Percentiles rank a stretch among this genome's conserved stretches.
phyloP scores from a whole-genome alignment of 2,888 invertebrate genomes.

The Temnothorax unifasciatus region DNA sequence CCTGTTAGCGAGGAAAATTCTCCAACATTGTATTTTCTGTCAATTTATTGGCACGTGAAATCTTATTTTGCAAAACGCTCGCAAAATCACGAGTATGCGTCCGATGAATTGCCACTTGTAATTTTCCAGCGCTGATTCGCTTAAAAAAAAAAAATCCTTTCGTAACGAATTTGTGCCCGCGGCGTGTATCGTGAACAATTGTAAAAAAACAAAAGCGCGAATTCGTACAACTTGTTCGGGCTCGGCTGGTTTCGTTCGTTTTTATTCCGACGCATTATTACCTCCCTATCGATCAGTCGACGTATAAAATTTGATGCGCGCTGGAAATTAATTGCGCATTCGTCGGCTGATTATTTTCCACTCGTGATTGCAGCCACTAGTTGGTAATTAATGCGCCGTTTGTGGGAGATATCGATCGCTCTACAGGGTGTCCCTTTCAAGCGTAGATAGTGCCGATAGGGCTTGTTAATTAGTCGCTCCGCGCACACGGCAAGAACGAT shows the following conservation, averaged over 20 bases:
- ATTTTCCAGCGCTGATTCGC: constrained; percentile 38
- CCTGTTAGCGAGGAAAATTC: constrained; percentile 14
- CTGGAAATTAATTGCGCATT: constrained; percentile 69
- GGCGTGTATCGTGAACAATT: constrained; percentile 8
- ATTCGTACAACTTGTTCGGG: not conserved
- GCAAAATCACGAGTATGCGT: constrained; percentile 12
- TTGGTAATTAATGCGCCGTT: constrained; percentile 71
- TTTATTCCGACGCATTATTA: constrained; percentile 33
- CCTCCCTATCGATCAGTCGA: constrained; percentile 40
- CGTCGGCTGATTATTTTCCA: constrained; percentile 69
- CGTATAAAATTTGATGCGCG: constrained; percentile 51
- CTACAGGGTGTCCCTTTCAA: constrained; percentile 69
- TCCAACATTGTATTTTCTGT: constrained; percentile 28
- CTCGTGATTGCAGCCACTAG: constrained; percentile 66
- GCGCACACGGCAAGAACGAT: constrained; percentile 4
- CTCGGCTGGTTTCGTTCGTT: not conserved
- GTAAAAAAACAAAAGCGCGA: constrained; percentile 25
- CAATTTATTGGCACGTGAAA: constrained; percentile 17
- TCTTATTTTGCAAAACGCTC: constrained; percentile 33
- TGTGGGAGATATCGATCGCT: constrained; percentile 72
- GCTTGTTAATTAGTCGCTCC: constrained; percentile 46
- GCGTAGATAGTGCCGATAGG: constrained; percentile 30
- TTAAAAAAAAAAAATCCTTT: constrained; percentile 22
- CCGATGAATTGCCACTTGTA: constrained; percentile 40
- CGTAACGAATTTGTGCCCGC: constrained; percentile 27